Evolutionary conservation across 1,140 invertebrate species (phyloP).

Genomic region (Drusus annulatus): DNA sequence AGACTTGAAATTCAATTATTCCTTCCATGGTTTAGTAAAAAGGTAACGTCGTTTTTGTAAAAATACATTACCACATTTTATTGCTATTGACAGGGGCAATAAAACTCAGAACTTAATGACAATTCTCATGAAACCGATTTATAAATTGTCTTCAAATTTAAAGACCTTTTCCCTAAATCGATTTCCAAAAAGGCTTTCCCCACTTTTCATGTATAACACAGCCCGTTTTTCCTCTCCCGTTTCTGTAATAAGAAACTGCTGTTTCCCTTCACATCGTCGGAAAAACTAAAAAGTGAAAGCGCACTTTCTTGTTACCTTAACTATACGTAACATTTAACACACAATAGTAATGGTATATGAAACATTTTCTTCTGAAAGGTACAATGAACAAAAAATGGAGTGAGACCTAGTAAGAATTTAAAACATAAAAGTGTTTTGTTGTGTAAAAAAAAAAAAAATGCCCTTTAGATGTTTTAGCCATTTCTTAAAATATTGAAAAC

Average conservation of each 20-base stretch:
- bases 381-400: background rate
- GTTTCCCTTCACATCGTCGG: constrained; percentile 39
- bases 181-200: constrained; percentile 57
- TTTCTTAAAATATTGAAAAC: too few relatives aligned
- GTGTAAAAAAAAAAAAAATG: background rate
- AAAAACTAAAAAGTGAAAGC: constrained; percentile 44
- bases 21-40: constrained; percentile 11
- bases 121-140: constrained; percentile 53
- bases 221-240: constrained; percentile 34
- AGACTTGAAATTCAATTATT: constrained; percentile 39
- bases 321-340: constrained; percentile 15
- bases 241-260: constrained; percentile 44
- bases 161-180: constrained; percentile 56
- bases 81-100: constrained; percentile 45
- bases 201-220: constrained; percentile 38
- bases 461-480: too few relatives aligned
- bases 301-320: constrained; percentile 36
- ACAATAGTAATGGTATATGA: constrained; percentile 19
- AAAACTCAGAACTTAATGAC: constrained; percentile 51
- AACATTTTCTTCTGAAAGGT: constrained; percentile 2
- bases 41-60: constrained; percentile 33
- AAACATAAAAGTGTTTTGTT: background rate
- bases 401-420: constrained; percentile 12
- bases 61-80: constrained; percentile 44
- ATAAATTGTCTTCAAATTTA: constrained; percentile 59